Evolutionary conservation across 92 coral and sea anemone genomes (phyloP).

Genomic region (Umimayanthus kanabou): DNA sequence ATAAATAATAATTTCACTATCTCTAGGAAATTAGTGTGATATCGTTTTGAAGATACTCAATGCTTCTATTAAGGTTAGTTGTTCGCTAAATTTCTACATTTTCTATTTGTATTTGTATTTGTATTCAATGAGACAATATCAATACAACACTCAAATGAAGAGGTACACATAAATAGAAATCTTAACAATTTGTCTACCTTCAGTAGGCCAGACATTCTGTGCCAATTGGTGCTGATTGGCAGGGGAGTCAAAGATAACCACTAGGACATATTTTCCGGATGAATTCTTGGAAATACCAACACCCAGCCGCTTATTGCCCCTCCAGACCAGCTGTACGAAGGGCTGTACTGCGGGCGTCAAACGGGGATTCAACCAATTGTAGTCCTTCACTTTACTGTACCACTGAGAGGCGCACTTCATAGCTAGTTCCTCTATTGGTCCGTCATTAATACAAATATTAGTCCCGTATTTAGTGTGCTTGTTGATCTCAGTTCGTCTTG

Average conservation of each 20-base stretch:
- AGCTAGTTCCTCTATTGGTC: slow-evolving; percentile 38
- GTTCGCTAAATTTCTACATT: no score
- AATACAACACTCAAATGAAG: not conserved
- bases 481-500: slow-evolving; percentile 37
- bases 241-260: slow-evolving; percentile 60
- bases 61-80: no score
- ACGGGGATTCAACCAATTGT: slow-evolving; percentile 72
- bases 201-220: slow-evolving; percentile 64
- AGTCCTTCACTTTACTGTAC: slow-evolving; percentile 71
- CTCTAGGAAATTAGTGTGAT: no score
- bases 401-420: slow-evolving; percentile 59
- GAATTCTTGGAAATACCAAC: slow-evolving; percentile 44
- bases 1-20: no score
- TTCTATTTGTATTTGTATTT: not conserved
- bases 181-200: slow-evolving; percentile 50
- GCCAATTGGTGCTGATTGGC: slow-evolving; percentile 32
- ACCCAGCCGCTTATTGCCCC: slow-evolving; percentile 55
- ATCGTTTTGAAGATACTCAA: no score
- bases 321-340: slow-evolving; percentile 74
- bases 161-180: no score
- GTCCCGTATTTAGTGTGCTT: slow-evolving; percentile 50
- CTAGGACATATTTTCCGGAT: slow-evolving; percentile 46
- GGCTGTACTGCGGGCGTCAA: slow-evolving; percentile 54
- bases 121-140: not conserved
- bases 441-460: slow-evolving; percentile 52